Evolutionary conservation across 2,797 vertebrate species (phyloP).

Genomic region (Falco concolor): DNA sequence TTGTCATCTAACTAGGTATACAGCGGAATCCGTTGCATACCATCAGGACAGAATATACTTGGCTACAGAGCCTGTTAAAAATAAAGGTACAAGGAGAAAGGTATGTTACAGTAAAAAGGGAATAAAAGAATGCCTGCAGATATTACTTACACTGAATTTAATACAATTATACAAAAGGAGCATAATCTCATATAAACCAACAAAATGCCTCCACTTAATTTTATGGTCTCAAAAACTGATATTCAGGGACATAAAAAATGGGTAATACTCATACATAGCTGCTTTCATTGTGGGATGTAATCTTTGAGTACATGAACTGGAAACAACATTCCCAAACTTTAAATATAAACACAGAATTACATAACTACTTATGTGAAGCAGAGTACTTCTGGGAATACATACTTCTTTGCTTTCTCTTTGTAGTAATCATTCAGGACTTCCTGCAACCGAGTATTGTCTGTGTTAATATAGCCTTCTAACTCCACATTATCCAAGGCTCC

Average conservation of each 20-base stretch:
- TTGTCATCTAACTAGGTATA: not conserved
- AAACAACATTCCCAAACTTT: not conserved
- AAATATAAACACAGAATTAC: not conserved
- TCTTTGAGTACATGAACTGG: not conserved
- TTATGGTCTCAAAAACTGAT: not conserved
- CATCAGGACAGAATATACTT: not conserved
- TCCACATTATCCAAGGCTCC: constrained; percentile 93
- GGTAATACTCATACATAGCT: not conserved
- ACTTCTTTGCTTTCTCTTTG: constrained; percentile 88
- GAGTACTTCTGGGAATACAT: constrained; percentile 37
- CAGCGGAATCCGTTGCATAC: not conserved
- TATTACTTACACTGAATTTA: not conserved
- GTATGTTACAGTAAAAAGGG: not conserved
- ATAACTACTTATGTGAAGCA: not conserved
- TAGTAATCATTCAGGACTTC: constrained; percentile 91
- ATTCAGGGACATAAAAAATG: not conserved
- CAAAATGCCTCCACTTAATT: not conserved
- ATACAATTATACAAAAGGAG: not conserved
- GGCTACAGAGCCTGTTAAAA: not conserved
- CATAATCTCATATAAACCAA: not conserved
- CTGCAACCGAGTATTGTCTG: constrained; percentile 83
- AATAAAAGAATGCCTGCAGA: not conserved
- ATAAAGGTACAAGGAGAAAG: not conserved
- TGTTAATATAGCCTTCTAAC: constrained; percentile 88
- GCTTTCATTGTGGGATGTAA: not conserved